Evolutionary conservation across 2,113 vertebrate species (phyloP), one percentile per base, ranked within the genome.

Genomic region (Albula goreensis): DNA sequence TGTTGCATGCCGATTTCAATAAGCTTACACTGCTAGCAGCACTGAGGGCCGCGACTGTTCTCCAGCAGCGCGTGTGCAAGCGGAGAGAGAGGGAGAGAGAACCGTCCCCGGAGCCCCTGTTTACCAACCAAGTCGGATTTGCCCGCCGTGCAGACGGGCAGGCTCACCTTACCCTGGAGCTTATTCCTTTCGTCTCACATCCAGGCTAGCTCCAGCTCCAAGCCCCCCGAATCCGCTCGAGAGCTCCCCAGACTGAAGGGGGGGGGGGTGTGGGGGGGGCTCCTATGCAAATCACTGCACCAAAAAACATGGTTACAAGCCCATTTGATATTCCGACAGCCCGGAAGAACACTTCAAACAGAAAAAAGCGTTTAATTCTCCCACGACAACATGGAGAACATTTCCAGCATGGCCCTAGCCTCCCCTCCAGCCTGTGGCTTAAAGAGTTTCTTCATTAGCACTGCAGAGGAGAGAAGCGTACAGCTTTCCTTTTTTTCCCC

Each of bases 71-170:
- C 88, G 90, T 92, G 93, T 90, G 92, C 89, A 91, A 90, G 57
- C 74, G 79, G 74, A 88, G 89, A 90, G 93, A 66, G 60, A 66
- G 92, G 79, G 74, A 88, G 89, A 90, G 93, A 66, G 60, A 66
- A 92, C 91, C 88, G 92, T 95, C 95, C 95, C 94, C 87, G 87
- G 93, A 95, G 95, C 93, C 91, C 92, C 91, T 95, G 95, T 95
- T 96, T 96, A 95, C 94, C 89, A 94, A 95, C 90, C 94, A 94
- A 95, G 94, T 93, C 91, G 90, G 93, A 96, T 96, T 95, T 95
- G 88, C 92, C 90, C 89, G 91, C 89, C 90, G 92, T 87, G 85
- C 92, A 95, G 94, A 92, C 94, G 91, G 93, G 91, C 92, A 90
- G 92, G 92, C 94, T 94, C 93, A 94, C 93, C 93, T 93, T 92